A percentile compares a stretch with the other conserved stretches of the same genome.
Conservation (phyloP, 1,140 invertebrate genomes). For the Listronotus bonariensis region DNA sequence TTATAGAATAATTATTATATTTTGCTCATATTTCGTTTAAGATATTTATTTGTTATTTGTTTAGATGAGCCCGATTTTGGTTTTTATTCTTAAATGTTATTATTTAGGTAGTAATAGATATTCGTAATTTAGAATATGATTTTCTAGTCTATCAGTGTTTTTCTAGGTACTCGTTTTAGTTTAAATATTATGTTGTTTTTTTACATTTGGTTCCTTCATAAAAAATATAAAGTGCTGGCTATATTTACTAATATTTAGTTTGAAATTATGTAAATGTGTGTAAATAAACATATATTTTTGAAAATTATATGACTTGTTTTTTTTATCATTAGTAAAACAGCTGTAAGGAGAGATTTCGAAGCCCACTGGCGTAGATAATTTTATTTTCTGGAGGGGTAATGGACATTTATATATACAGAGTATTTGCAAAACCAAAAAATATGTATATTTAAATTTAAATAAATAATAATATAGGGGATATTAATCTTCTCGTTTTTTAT, state of each 20-base stretch:
- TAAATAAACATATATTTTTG: constrained; percentile 46
- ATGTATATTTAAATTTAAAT: no score
- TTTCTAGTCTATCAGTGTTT: constrained; percentile 46
- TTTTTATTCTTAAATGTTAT: constrained; percentile 1
- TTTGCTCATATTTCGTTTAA: constrained; percentile 36
- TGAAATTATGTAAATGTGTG: constrained; percentile 43
- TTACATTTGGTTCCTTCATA: constrained; percentile 26
- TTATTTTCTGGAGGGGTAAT: no score
- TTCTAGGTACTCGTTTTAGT: constrained; percentile 39
- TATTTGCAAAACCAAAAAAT: no score
- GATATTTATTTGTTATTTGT: constrained; percentile 24
- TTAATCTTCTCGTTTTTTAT: no score
- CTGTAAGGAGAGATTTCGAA: no score
- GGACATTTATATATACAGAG: no score
- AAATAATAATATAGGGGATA: no score
- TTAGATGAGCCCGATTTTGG: constrained; percentile 7
- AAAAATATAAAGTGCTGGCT: constrained; percentile 26
- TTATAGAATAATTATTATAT: constrained; percentile 34
- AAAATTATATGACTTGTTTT: constrained; percentile 16
- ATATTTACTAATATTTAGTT: constrained; percentile 29
- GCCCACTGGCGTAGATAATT: no score
- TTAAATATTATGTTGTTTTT: constrained; percentile 34
- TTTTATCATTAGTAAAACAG: background rate
- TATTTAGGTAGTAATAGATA: constrained; percentile 21
- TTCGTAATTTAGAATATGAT: constrained; percentile 35